Evolutionary conservation across 2,113 vertebrate genomes (phyloP), one percentile per base, ranked within the genome.

Genomic region (Gulo gulo): DNA sequence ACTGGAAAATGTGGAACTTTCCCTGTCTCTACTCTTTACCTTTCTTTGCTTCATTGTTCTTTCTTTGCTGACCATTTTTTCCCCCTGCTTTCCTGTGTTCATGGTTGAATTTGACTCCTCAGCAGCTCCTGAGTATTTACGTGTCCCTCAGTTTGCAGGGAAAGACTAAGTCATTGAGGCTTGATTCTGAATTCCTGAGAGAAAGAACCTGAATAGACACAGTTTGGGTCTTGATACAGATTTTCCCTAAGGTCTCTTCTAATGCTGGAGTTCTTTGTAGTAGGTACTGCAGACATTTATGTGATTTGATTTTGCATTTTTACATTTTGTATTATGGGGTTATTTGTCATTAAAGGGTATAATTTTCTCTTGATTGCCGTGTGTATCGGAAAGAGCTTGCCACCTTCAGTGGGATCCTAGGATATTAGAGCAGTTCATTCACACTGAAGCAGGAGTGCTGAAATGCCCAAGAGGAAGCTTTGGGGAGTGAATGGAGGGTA

Each of bases 291-390:
- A 92, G 31, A 50, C 34, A 63, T 63, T 42, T 85, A 67, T 20
- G 52, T 82, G n/a, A 69, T 87, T 95, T 87, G 78, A 50, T 26
- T 95, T 89, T 88, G 57, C 36, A 80, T 86, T 82, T 78, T 91
- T 94, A 31, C 52, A 73, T 79, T 92, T 94, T 94, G 9, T 67
- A 20, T 87, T 82, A 18, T 79, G n/a, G 36, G 12, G 1, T 87
- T 63, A 7, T 81, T 86, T 23, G 39, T 89, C n/a, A 57, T 95
- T 81, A 84, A 65, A 79, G 55, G 82, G 26, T 81, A 10, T 29
- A 31, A 26, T 90, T 91, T 87, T 34, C 14, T 96, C 42, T 87
- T 65, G 79, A 76, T 59, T 78, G 29, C 12, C 16, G 0, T 78
- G 26, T 94, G 42, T 84, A 15, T 80, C 7, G 83, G 36, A 29